Evolutionary conservation across 30 jellyfish, hydroid and myxozoan species (phyloP), one percentile per base, ranked within the genome.

Genomic region (Sanderia malayensis): DNA sequence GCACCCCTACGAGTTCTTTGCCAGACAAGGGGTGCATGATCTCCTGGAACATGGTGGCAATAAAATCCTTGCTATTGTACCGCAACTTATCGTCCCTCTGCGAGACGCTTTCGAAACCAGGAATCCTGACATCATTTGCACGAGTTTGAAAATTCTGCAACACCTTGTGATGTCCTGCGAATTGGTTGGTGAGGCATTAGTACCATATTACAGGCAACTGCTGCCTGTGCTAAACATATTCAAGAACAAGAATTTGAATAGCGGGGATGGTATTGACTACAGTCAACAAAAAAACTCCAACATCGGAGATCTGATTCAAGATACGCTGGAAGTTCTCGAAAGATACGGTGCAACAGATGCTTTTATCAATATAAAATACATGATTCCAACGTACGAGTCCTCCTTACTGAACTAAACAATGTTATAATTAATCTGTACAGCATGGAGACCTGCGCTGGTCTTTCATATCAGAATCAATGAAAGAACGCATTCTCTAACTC

Each of bases 131-230:
- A 90, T 82, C 21, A 67, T 89, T 15, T 89, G 97, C 76, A 89
- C 97, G 23, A 82, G 95, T 2, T 67, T 89, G 62, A 89, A 89
- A 47, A 90, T 89, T 21, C 29, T 89, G 66, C 97, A 89, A 46
- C 97, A 89, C 64, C 59, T 89, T 19, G 97, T 89, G 61, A 53
- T 82, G 29, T 89, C 97, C 3, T 92, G 97, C 21, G 97, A 89
- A 46, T 74, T 89, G 97, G 97, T 89, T 31, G 97, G 97, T 2
- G 97, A 89, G 49, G 97, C 97, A 15, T 82, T 89, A 25, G 97
- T 89, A 1, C 97, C 97, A 1, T 89, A 89, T 74, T 89, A 89
- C 75, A 69, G 97, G 32, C 97, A 89, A 44, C 81, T 89, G 37
- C 71, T 89, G 53, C 97, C 97, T 27, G 92, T 89, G 17, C 44